These are phyloP conservation scores for Caenorhabditis imperialis DNA, from an alignment of 2,888 invertebrate species.

Conservation along the genomic window DNA sequence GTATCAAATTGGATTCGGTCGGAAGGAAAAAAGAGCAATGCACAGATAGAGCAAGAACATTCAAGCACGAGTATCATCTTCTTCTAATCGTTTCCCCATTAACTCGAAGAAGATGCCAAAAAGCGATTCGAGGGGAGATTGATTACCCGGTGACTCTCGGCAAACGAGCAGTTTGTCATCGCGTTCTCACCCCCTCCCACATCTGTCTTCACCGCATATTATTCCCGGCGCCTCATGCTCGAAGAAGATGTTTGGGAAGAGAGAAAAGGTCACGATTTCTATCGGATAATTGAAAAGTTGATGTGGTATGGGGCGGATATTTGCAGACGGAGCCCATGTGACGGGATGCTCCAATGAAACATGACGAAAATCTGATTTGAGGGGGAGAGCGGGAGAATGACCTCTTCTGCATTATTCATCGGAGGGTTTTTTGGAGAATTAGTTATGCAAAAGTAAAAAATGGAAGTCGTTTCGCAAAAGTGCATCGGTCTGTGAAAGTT, in stretches of 20 bases:
- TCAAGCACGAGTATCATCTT: constrained; percentile 9
- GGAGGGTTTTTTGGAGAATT: constrained; percentile 4
- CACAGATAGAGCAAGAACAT: too few species aligned
- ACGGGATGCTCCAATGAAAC: constrained; percentile 26
- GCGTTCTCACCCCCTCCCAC: constrained; percentile 15
- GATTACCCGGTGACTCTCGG: constrained; percentile 1
- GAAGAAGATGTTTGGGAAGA: constrained; percentile 13
- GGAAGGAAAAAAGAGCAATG: background rate
- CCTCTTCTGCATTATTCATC: background rate
- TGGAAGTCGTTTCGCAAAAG: background rate
- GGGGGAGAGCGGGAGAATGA: background rate
- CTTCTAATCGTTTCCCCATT: constrained; percentile 33
- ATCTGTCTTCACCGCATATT: constrained; percentile 23
- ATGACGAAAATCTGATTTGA: constrained; percentile 16
- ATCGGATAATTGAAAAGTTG: constrained; percentile 51
- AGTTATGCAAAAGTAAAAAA: background rate
- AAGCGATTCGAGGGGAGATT: constrained; percentile 18
- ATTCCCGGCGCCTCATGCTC: too few species aligned
- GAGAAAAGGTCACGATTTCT: background rate
- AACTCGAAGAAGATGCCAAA: background rate
- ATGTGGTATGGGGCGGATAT: constrained; percentile 24
- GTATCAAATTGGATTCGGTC: background rate
- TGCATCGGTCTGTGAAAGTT: constrained; percentile 18
- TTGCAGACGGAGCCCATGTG: constrained; percentile 35
- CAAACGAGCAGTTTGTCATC: constrained; percentile 23